These are phyloP conservation scores for Tuta absoluta DNA, from an alignment of 2,888 invertebrate genomes.

Conservation along the genomic window DNA sequence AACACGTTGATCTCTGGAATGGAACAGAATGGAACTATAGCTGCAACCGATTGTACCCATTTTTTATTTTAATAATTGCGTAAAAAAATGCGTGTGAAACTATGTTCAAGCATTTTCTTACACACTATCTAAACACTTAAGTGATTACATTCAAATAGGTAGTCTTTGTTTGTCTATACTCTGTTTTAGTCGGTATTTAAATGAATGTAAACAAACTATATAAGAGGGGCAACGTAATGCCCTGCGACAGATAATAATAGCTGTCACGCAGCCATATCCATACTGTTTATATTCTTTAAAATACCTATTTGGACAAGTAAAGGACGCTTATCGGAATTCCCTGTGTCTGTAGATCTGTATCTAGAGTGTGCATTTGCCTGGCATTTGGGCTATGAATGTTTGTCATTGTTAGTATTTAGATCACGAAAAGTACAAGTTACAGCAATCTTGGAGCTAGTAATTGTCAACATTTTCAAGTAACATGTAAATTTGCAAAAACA, in stretches of 20 bases:
- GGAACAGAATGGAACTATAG: no score
- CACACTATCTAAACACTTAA: background rate
- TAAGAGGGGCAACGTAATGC: no score
- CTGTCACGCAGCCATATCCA: no score
- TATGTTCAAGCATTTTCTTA: background rate
- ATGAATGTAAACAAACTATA: no score
- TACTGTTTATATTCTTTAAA: no score
- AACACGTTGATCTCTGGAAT: no score
- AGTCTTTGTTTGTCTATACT: no score
- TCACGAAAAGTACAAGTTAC: conserved; percentile 47
- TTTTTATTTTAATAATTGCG: background rate
- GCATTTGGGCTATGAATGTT: conserved; percentile 34
- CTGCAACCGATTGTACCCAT: background rate
- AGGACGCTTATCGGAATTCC: background rate
- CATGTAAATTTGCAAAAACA: conserved; percentile 1
- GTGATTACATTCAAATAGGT: background rate
- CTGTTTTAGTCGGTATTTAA: no score
- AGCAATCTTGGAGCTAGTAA: conserved; percentile 28
- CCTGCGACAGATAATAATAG: no score
- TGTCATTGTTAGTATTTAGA: conserved; percentile 33
- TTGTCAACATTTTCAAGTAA: conserved; percentile 28
- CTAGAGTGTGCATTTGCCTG: background rate
- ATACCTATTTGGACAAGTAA: no score
- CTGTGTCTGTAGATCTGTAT: background rate
- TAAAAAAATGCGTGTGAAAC: background rate